Conservation (phyloP, 2,888 invertebrate species). For the Parochlus steinenii region DNA sequence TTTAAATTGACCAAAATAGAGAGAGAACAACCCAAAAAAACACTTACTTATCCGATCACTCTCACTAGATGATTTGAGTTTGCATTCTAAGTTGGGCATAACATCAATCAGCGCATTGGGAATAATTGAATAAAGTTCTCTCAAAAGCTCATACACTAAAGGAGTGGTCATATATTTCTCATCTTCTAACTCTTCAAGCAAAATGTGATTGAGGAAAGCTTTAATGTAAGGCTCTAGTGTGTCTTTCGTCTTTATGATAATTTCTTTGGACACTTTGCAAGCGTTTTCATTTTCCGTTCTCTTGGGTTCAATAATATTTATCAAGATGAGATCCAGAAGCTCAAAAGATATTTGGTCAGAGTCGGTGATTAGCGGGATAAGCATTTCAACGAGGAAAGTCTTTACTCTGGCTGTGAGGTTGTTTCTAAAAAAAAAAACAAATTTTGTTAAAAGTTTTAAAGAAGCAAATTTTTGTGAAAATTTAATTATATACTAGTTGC, state of each 20-base stretch:
- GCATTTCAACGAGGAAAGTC: slow-evolving; percentile 2
- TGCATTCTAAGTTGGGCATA: slow-evolving; percentile 1
- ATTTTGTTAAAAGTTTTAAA: no score
- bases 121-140: neutral
- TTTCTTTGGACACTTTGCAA: neutral
- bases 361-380: neutral
- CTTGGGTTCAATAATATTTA: slow-evolving; percentile 3
- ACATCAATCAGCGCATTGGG: neutral
- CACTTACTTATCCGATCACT: neutral
- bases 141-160: slow-evolving; percentile 1
- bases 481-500: no score
- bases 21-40: no score
- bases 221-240: neutral
- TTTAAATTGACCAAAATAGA: no score
- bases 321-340: slow-evolving; percentile 4
- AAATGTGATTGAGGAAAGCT: neutral
- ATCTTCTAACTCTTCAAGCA: neutral
- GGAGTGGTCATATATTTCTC: neutral
- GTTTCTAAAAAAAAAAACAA: neutral
- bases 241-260: slow-evolving; percentile 4
- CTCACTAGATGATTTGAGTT: slow-evolving; percentile 1
- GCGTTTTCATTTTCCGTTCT: slow-evolving; percentile 3
- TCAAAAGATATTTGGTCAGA: slow-evolving; percentile 1
- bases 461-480: no score
- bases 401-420: neutral